phyloP scores from a whole-genome alignment of 37 sponge, comb jelly and placozoan species.

The Crambe crambe region DNA sequence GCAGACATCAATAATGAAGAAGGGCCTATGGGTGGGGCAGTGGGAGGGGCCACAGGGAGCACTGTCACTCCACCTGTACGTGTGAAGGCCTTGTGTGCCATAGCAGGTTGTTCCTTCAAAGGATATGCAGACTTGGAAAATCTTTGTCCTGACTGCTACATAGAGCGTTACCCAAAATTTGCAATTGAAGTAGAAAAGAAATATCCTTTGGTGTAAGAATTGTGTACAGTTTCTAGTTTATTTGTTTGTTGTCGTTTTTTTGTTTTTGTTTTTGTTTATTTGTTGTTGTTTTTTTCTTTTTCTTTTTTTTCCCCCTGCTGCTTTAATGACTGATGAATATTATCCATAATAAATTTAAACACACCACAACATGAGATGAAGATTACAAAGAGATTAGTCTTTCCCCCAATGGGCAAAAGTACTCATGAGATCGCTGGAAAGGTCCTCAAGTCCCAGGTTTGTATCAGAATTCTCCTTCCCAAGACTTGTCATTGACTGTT shows the following conservation, averaged over 20 bases:
- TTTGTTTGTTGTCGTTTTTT: too few relatives aligned
- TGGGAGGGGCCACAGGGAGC: slow-evolving; percentile 4
- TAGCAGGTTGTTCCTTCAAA: slow-evolving; percentile 49
- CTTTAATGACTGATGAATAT: too few relatives aligned
- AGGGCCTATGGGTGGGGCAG: not conserved
- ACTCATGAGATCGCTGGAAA: slow-evolving; percentile 34
- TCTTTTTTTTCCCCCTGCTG: too few relatives aligned
- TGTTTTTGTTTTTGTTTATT: too few relatives aligned
- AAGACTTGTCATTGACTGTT: not conserved
- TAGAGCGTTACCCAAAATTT: not conserved
- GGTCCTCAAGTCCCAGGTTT: slow-evolving; percentile 12
- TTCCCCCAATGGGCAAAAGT: slow-evolving; percentile 39
- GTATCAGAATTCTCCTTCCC: not conserved
- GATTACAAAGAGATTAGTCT: too few relatives aligned
- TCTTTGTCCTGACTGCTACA: slow-evolving; percentile 36
- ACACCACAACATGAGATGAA: too few relatives aligned
- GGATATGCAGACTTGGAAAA: not conserved
- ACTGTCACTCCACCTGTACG: too few relatives aligned
- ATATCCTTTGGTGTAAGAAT: not conserved
- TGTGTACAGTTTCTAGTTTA: not conserved
- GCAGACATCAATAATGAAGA: not conserved
- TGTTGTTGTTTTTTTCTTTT: too few relatives aligned
- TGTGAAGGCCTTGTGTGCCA: slow-evolving; percentile 35
- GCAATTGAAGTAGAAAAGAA: not conserved
- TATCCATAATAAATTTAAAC: too few relatives aligned